Evolutionary conservation across 2,888 invertebrate species (phyloP), one percentile per base, ranked within the genome.

Genomic region (Acleris literana): DNA sequence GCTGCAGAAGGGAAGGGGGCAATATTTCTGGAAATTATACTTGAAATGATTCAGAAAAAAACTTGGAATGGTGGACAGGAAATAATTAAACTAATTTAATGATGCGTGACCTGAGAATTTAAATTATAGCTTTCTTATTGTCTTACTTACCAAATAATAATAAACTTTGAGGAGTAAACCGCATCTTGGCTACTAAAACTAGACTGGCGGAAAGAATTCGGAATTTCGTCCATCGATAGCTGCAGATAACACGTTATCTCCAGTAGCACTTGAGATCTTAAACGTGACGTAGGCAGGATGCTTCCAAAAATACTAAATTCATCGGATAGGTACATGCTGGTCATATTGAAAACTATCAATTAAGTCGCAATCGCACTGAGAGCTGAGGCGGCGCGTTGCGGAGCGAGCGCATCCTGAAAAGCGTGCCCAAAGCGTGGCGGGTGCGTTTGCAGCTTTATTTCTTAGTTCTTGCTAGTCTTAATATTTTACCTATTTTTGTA

Each of bases 101-200:
- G 43, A 13, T 43, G 16, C 22, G 3, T 3, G 22, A 22, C 16
- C 11, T 43, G 33, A 3, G 9, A 33, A 33, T 33, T 33, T 33
- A 7, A 29, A 2, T 9, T 33, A 7, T 9, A 33, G 33, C 3
- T 17, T 46, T 46, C 44, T 17, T 6, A n/a, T 44, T 54, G 43
- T 17, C 20, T 33, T 33, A 72, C 80, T 81, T 18, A 84, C 84
- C 77, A 33, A 81, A 55, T 54, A 80, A 61, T 17, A 76, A 69
- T 63, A 76, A 68, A 44, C 68, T 49, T 64, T 70, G 57, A 25
- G 66, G 61, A 51, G 66, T 70, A 69, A 75, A 69, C 74, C 75
- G 65, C 82, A 84, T 85, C 75, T 76, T 80, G 65, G 29, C 61
- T 76, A 72, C 62, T 61, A 68, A 71, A 68, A 69, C 64, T 69